Base-by-base conservation (phyloP, 2,888 invertebrate genomes). In the Drosophila robusta region DNA sequence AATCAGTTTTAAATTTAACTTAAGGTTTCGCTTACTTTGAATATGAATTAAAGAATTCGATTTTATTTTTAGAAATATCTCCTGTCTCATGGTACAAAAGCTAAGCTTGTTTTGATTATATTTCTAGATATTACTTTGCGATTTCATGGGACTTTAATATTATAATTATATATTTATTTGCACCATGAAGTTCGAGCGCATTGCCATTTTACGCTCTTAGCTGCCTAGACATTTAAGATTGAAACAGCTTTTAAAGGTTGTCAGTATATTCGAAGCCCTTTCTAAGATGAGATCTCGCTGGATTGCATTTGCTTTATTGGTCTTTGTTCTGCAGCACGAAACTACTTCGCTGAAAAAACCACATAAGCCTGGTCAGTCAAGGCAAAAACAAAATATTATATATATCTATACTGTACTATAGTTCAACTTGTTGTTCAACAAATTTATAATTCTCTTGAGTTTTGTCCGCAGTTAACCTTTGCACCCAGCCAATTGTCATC, bases 231-330 rank as follows among this genome's bases (percentile, higher is more conserved):
- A 3, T 0, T 1, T 11, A n/a, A 14, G 16, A 24, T 3, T 12
- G 8, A 0, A 7, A 11, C 16, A 46, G 1, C 18, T 11, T 32
- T 9, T 4, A 2, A n/a, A n/a, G 8, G 0, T 11, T 11, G 26
- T 32, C 16, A 46, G 14, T 44, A 18, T 12, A n/a, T 39, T 11
- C 9, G 1, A 7, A 9, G 18, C n/a, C 11, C 16, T 14, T 45
- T 7, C 8, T 5, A 16, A 8, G 16, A 52, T 71, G 72, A 39
- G n/a, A 36, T 38, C 22, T 7, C 2, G 2, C 8, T 65, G 46
- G 52, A 8, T 57, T 18, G 0, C 49, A 5, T 41, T 11, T 11
- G 2, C 2, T 2, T 7, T 62, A 0, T 11, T 54, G 6, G 12
- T 16, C 8, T 24, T 12, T 22, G 32, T 32, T 4, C 2, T 44